phyloP scores from a whole-genome alignment of 2,888 invertebrate genomes.

The Pseudanteris insignis region DNA sequence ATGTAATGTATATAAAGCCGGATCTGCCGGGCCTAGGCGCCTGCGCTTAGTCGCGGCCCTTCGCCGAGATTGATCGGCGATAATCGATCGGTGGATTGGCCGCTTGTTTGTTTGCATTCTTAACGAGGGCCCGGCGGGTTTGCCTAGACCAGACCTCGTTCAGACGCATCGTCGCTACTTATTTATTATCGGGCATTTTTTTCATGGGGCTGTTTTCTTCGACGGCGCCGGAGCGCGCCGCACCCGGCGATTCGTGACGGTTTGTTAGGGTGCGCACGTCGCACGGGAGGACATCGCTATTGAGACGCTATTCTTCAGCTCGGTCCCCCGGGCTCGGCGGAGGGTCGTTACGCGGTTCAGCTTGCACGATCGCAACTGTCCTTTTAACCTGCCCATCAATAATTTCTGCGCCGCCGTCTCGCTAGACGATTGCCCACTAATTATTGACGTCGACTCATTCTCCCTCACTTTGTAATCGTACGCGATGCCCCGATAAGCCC shows the following conservation, averaged over 20 bases:
- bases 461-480: constrained; percentile 16
- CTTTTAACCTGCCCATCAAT: constrained; percentile 60
- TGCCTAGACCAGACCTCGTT: constrained; percentile 41
- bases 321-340: constrained; percentile 53
- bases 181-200: constrained; percentile 52
- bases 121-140: constrained; percentile 24
- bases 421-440: constrained; percentile 47
- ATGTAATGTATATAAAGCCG: constrained; percentile 65
- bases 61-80: constrained; percentile 34
- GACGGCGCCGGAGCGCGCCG: no score
- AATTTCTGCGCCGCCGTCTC: constrained; percentile 63
- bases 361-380: constrained; percentile 60
- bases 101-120: constrained; percentile 22
- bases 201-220: constrained; percentile 39
- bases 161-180: constrained; percentile 51
- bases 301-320: constrained; percentile 54
- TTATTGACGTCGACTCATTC: constrained; percentile 42
- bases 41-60: constrained; percentile 39
- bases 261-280: constrained; percentile 48
- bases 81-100: constrained; percentile 28
- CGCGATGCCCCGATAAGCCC: constrained; percentile 13
- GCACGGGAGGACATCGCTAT: constrained; percentile 49
- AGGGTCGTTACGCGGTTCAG: constrained; percentile 54
- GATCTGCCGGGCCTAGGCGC: constrained; percentile 28
- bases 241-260: no score